Evolutionary conservation across 2,888 invertebrate genomes (phyloP), one percentile per base, ranked within the genome.

Genomic region (Helleia helle): DNA sequence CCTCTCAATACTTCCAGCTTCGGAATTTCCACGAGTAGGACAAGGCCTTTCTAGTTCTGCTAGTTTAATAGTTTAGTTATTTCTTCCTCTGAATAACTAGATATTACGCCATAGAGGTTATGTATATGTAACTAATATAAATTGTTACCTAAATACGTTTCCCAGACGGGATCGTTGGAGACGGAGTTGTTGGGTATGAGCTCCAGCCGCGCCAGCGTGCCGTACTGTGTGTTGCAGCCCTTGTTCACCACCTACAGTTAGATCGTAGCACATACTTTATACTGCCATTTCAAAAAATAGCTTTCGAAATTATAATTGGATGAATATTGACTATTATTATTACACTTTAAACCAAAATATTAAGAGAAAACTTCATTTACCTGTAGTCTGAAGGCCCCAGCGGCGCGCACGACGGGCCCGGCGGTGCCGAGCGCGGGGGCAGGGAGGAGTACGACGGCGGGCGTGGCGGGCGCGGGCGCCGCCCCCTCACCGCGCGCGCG

Each of bases 111-210:
- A n/a, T n/a, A n/a, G n/a, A n/a, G n/a, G n/a, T n/a, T n/a, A n/a
- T n/a, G n/a, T n/a, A n/a, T n/a, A n/a, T 22, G 18, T 13, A 6
- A 13, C 3, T 4, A 2, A n/a, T 6, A 9, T 15, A 30, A n/a
- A n/a, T n/a, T 18, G 4, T 49, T 64, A 89, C 90, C 90, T 55
- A 91, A 74, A 59, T 89, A 91, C 3, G 89, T 89, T 53, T 91
- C 91, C 92, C 92, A 92, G 0, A 89, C 79, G 1, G 88, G 88
- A 44, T 89, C 89, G 41, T 84, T 85, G n/a, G 86, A 86, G 0
- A 77, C 81, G 0, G 71, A 84, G 52, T 81, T 87, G 59, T 86
- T 88, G 44, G 67, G 88, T 53, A 73, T 86, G 49, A 77, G 81
- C 68, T 88, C 90, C 53, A 86, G 77, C 55, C 75, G 86, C 0